Evolutionary conservation across 35 echinoderm and acorn worm species (phyloP).

Genomic region (Apostichopus japonicus): DNA sequence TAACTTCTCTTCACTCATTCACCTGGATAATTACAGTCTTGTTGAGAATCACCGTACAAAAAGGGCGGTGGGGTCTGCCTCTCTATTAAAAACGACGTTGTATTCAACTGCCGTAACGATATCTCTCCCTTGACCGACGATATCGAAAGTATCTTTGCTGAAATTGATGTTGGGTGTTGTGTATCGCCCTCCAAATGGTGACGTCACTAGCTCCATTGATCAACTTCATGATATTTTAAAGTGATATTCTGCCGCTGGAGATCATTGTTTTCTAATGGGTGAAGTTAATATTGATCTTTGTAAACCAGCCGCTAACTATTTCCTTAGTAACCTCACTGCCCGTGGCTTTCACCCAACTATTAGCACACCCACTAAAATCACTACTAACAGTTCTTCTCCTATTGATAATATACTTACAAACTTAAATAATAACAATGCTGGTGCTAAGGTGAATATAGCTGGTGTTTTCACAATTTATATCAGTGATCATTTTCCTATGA

Average conservation of each 20-base stretch:
- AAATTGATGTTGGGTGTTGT: neutral
- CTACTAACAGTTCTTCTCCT: no score
- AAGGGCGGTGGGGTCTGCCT: neutral
- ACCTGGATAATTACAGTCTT: neutral
- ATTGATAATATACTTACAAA: no score
- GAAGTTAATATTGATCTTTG: slow-evolving; percentile 1
- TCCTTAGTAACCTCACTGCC: no score
- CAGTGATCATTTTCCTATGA: no score
- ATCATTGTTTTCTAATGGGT: neutral
- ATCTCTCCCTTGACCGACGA: neutral
- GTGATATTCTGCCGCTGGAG: neutral
- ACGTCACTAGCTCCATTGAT: neutral
- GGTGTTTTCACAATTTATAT: no score
- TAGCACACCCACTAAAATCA: no score
- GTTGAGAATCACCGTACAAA: neutral
- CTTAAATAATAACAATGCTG: no score
- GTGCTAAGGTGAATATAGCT: no score
- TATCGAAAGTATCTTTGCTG: neutral
- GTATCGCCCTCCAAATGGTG: neutral
- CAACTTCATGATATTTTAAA: neutral
- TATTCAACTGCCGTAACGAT: neutral
- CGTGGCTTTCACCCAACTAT: no score
- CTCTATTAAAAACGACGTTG: neutral
- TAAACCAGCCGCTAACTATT: neutral
- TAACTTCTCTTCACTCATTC: neutral